Percentiles rank a stretch among this genome's conserved stretches.
phyloP scores from a whole-genome alignment of 2,113 vertebrate species.

The Nestor notabilis region DNA sequence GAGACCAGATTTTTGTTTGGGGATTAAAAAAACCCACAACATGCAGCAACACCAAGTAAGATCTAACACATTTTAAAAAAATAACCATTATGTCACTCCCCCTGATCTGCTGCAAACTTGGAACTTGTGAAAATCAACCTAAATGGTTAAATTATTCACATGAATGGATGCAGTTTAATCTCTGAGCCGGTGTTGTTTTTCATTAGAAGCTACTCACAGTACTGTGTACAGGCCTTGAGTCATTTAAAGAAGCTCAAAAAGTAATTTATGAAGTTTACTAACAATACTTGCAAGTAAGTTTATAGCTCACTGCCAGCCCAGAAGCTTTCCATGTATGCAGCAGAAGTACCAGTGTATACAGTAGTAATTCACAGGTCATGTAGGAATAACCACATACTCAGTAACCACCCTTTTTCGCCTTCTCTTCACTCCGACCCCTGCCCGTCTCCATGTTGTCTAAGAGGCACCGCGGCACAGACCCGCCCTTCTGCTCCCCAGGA shows the following conservation, averaged over 20 bases:
- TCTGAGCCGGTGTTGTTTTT: neutral
- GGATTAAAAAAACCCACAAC: neutral
- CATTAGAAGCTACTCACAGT: neutral
- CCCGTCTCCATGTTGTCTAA: rapidly evolving
- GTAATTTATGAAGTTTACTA: neutral
- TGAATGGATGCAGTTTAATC: neutral
- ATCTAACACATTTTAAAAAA: neutral
- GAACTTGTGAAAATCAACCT: neutral
- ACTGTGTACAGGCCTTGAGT: rapidly evolving
- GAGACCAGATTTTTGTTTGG: neutral
- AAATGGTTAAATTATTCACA: neutral
- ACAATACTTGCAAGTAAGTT: neutral
- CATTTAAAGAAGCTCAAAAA: neutral
- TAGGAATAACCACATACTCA: neutral
- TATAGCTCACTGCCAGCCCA: neutral
- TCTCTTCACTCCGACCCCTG: neutral
- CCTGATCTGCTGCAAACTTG: neutral
- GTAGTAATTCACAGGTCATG: rapidly evolving
- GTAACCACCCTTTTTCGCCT: rapidly evolving
- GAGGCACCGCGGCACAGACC: too few relatives aligned
- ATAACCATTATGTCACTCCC: neutral
- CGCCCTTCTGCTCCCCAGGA: rapidly evolving
- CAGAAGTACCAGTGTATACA: rapidly evolving
- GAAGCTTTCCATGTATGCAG: rapidly evolving
- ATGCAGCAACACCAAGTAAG: neutral